Conservation (phyloP, 2,888 invertebrate genomes). For the Theretra japonica region DNA sequence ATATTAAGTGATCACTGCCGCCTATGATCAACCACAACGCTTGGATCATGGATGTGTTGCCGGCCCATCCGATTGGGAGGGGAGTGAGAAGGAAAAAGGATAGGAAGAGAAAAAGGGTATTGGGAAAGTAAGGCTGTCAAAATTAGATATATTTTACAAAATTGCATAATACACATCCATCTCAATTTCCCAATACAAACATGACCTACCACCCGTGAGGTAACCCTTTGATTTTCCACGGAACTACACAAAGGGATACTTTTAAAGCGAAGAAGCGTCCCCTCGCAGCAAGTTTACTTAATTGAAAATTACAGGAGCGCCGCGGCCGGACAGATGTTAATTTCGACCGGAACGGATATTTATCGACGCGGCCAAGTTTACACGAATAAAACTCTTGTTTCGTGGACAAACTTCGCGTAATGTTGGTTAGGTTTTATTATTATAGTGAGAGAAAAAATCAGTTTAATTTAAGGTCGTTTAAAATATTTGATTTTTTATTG, state of each 20-base stretch:
- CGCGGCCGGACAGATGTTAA: conserved; percentile 28
- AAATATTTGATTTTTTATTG: no score
- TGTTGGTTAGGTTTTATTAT: background rate
- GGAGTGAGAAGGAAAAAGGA: no score
- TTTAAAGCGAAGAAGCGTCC: conserved; percentile 13
- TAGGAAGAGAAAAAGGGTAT: no score
- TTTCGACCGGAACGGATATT: conserved; percentile 43
- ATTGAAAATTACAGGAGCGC: conserved; percentile 34
- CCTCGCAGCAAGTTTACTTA: conserved; percentile 31
- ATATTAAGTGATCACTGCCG: no score
- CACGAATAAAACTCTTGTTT: conserved; percentile 19
- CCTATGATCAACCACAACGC: no score
- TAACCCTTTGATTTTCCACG: conserved; percentile 24
- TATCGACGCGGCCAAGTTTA: conserved; percentile 43
- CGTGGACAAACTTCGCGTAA: background rate
- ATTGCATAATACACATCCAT: no score
- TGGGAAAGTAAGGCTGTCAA: background rate
- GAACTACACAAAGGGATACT: conserved; percentile 21
- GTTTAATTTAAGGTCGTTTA: background rate
- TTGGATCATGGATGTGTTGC: no score
- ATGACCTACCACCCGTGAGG: background rate
- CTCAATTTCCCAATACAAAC: background rate
- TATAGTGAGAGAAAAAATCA: background rate
- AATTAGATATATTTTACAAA: background rate
- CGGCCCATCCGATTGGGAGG: no score